These are phyloP conservation scores for Adelphocoris suturalis DNA, from an alignment of 2,888 invertebrate genomes.

Conservation along the genomic window DNA sequence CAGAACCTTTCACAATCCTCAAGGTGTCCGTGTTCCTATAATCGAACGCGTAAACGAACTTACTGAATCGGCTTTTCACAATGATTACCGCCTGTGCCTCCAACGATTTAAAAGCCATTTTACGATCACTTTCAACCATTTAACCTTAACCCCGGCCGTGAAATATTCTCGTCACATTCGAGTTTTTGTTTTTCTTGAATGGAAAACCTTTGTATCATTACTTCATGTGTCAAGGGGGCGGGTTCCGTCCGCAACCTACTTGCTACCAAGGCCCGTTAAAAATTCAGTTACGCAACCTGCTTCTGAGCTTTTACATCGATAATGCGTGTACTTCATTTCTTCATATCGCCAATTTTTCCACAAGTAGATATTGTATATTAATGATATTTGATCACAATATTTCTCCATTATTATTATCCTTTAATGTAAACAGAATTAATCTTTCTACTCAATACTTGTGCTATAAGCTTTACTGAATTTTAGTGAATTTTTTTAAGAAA, in stretches of 20 bases:
- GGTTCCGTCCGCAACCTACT: slow-evolving; percentile 1
- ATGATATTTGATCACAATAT: no score
- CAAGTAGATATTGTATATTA: no score
- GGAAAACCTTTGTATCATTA: slow-evolving; percentile 13
- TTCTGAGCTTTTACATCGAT: neutral
- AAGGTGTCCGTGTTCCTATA: neutral
- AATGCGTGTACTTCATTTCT: neutral
- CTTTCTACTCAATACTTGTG: no score
- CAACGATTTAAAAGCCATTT: neutral
- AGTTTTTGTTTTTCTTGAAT: neutral
- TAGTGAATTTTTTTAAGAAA: no score
- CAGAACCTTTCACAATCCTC: slow-evolving; percentile 29
- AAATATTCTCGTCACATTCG: neutral
- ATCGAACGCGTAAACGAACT: neutral
- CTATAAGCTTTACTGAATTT: no score
- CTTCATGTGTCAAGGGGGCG: slow-evolving; percentile 19
- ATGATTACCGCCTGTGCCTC: neutral
- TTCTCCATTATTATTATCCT: no score
- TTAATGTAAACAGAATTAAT: no score
- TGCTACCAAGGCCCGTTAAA: slow-evolving; percentile 10
- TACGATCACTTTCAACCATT: neutral
- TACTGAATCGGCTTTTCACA: neutral
- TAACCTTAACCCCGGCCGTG: slow-evolving; percentile 11
- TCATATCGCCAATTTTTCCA: no score
- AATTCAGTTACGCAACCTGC: slow-evolving; percentile 43